Base-by-base conservation (phyloP, 2,888 invertebrate species). In the Mesoligia furuncula region DNA sequence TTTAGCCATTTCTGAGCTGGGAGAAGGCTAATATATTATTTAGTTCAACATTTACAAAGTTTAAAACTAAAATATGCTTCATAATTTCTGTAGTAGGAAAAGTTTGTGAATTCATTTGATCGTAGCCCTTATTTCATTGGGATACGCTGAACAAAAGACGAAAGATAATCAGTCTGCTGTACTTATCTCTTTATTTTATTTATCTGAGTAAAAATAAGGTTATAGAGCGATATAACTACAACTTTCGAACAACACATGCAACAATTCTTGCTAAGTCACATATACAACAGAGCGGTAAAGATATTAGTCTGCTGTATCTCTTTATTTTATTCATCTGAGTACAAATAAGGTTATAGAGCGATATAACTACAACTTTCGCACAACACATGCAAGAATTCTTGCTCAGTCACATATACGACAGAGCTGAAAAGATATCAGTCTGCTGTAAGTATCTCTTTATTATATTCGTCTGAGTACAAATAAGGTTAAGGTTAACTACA, bases 141-240 rank as follows among this genome's bases (percentile, higher is more conserved):
- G 77, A 70, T 72, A 62, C 45, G 20, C 45, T 31, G 4, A 73
- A 85, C 86, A 85, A 85, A 75, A 73, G 74, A 17, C 48, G 31
- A 59, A 74, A 76, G 62, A 68, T 84, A 67, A 67, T 39, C n/a
- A 36, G 36, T 27, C 39, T 65, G 42, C 20, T 20, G 66, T 65
- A 62, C 42, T 27, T 74, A 57, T n/a, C n/a, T n/a, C n/a, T n/a
- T n/a, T n/a, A n/a, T n/a, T 69, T 68, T 59, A 13, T 15, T 4
- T 3, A 5, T 48, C 20, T 0, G 74, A 62, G 84, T 81, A 81
- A 62, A 0, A 77, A 84, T 77, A 11, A 17, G 1, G 13, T 20
- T 42, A n/a, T 45, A 73, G 57, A 79, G 65, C n/a, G 7, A 59
- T 15, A 48, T 6, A 39, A 39, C 39, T 39, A 9, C 39, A 39